Evolutionary conservation across 2,888 invertebrate genomes (phyloP).

Genomic region (Parnassius glacialis): DNA sequence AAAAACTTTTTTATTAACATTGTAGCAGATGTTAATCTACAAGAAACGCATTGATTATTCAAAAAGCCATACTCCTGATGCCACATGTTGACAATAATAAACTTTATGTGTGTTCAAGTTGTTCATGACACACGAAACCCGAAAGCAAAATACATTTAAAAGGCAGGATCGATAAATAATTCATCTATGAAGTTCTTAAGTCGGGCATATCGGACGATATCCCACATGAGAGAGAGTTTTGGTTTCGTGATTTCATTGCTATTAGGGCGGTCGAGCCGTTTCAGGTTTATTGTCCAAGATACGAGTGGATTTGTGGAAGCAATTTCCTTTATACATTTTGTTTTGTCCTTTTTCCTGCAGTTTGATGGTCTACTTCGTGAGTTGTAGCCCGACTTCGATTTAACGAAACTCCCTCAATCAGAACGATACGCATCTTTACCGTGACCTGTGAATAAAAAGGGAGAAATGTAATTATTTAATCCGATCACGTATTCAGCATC

Average conservation of each 20-base stretch:
- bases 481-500: slow-evolving; percentile 65
- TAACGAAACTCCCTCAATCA: slow-evolving; percentile 65
- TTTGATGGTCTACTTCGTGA: slow-evolving; percentile 77
- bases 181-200: slow-evolving; percentile 43
- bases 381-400: slow-evolving; percentile 75
- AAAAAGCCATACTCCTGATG: slow-evolving; percentile 11
- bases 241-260: slow-evolving; percentile 81
- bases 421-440: slow-evolving; percentile 69
- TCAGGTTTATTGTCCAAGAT: slow-evolving; percentile 79
- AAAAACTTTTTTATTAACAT: too few relatives aligned
- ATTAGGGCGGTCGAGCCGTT: slow-evolving; percentile 75
- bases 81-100: slow-evolving; percentile 20
- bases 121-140: slow-evolving; percentile 14
- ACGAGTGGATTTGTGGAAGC: slow-evolving; percentile 81
- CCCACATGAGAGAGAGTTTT: slow-evolving; percentile 71
- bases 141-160: slow-evolving; percentile 23
- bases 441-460: slow-evolving; percentile 50
- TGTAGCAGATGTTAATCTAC: slow-evolving; percentile 8
- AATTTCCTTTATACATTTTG: slow-evolving; percentile 82
- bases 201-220: slow-evolving; percentile 42
- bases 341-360: slow-evolving; percentile 79
- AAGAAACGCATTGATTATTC: slow-evolving; percentile 21
- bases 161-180: slow-evolving; percentile 28
- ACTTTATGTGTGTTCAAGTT: slow-evolving; percentile 18
- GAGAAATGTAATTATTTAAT: slow-evolving; percentile 70